Percentiles rank a stretch among this genome's conserved stretches.
Evolutionary conservation across 1,140 invertebrate genomes (phyloP).

Genomic region (Mylabris phalerata): DNA sequence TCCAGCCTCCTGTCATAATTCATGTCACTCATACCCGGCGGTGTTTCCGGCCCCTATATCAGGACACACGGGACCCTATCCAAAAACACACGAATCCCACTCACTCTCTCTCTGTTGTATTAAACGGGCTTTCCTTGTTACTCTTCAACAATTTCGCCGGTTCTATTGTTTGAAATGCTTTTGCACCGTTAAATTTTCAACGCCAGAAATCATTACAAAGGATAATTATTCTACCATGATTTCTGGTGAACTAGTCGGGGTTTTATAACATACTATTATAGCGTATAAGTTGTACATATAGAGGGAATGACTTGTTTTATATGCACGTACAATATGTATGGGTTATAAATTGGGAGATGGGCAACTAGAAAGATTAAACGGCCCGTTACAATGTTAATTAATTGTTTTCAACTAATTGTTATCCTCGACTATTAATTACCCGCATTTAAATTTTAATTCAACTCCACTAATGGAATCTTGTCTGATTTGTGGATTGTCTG

Average conservation of each 20-base stretch:
- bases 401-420: slow-evolving; percentile 22
- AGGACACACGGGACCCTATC: slow-evolving; percentile 5
- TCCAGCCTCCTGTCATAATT: slow-evolving; percentile 17
- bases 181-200: slow-evolving; percentile 29
- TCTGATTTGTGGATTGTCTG: slow-evolving; percentile 4
- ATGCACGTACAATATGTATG: too few species aligned
- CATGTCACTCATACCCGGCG: slow-evolving; percentile 21
- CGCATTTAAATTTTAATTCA: slow-evolving; percentile 16
- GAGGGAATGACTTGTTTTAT: too few species aligned
- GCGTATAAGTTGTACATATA: too few species aligned
- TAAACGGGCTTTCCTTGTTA: too few species aligned
- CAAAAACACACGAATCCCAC: slow-evolving; percentile 19
- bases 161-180: slow-evolving; percentile 28
- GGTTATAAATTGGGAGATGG: too few species aligned
- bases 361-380: slow-evolving; percentile 8
- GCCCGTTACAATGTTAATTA: slow-evolving; percentile 21
- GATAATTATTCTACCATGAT: slow-evolving; percentile 30
- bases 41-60: slow-evolving; percentile 9
- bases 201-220: slow-evolving; percentile 31
- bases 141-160: too few species aligned
- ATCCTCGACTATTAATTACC: slow-evolving; percentile 14
- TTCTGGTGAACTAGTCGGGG: slow-evolving; percentile 19
- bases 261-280: too few species aligned
- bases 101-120: too few species aligned
- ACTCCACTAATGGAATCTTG: slow-evolving; percentile 4